These are phyloP conservation scores for Phaetusa simplex DNA, from an alignment of 2,113 vertebrate species.

Conservation along the genomic window DNA sequence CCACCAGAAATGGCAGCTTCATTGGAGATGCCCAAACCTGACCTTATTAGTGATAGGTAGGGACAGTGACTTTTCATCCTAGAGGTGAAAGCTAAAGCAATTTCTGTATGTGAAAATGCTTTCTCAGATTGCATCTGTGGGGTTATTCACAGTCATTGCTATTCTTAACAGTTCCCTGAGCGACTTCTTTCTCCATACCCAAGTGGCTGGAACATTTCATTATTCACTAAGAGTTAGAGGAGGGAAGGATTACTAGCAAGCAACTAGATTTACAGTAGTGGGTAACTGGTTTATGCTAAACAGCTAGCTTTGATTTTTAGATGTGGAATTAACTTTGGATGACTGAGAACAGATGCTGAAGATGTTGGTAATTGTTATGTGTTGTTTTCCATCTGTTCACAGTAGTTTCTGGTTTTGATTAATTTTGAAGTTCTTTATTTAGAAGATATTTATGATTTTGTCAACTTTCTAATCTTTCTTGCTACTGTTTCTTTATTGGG, in stretches of 20 bases:
- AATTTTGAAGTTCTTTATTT: background rate
- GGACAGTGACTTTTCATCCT: slow-evolving; percentile 39
- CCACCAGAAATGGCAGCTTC: slow-evolving; percentile 46
- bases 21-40: slow-evolving; percentile 22
- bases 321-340: background rate
- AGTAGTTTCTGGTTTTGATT: background rate
- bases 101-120: slow-evolving; percentile 8
- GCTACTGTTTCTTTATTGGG: background rate
- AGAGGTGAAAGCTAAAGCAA: slow-evolving; percentile 48
- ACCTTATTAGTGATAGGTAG: slow-evolving; percentile 35
- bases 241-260: background rate
- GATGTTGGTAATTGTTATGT: background rate
- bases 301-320: background rate
- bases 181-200: background rate
- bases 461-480: background rate
- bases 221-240: background rate
- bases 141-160: slow-evolving; percentile 43
- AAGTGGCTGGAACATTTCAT: background rate
- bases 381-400: background rate
- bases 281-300: background rate
- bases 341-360: background rate
- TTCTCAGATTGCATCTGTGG: slow-evolving; percentile 43
- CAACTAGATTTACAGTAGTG: background rate
- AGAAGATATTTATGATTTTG: background rate
- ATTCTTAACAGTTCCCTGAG: background rate